Evolutionary conservation across 2,797 vertebrate genomes (phyloP), one percentile per base, ranked within the genome.

Genomic region (Bradypodion ventrale): DNA sequence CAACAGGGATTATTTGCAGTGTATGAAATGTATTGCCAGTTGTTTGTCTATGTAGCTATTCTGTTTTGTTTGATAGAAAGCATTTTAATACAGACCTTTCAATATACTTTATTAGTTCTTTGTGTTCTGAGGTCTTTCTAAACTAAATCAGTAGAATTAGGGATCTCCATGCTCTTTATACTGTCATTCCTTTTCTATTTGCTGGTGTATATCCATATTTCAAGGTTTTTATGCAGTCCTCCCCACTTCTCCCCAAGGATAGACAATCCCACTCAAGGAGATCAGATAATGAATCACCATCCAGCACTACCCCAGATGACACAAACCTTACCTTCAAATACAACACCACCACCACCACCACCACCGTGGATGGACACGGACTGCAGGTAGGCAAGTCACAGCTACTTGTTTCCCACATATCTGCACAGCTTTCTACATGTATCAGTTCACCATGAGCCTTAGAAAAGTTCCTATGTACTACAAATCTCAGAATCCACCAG

Each of bases 251-350:
- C 85, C 85, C 89, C 52, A 93, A 98, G 97, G 97, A 98, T 83
- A 97, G 97, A 80, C 97, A 97, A 68, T 96, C 97, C 72, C 95
- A 95, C 83, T 95, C 96, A 84, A 97, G 97, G 74, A 96, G 95
- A 0, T 95, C 95, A 0, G 97, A 98, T 82, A 95, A 96, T 0
- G 97, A 97, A 52, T 97, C 97, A 5, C 96, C 97, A 0, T 96
- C 96, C 85, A 96, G 95, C 93, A 95, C 95, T 89, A 97, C 96
- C 88, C 97, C 97, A 0, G 97, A 97, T 27, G 97, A 97, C 91
- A 79, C 90, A 85, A 92, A 52, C 76, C 96, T 97, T 90, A 96
- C 91, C 73, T 97, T 98, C 90, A 98, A 96, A 87, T 97, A 97
- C 88, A 94, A 92, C 75, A 88, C 92, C n/a, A n/a, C n/a, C n/a